phyloP scores from a whole-genome alignment of 23 tunicate species.

The Oikopleura dioica region DNA sequence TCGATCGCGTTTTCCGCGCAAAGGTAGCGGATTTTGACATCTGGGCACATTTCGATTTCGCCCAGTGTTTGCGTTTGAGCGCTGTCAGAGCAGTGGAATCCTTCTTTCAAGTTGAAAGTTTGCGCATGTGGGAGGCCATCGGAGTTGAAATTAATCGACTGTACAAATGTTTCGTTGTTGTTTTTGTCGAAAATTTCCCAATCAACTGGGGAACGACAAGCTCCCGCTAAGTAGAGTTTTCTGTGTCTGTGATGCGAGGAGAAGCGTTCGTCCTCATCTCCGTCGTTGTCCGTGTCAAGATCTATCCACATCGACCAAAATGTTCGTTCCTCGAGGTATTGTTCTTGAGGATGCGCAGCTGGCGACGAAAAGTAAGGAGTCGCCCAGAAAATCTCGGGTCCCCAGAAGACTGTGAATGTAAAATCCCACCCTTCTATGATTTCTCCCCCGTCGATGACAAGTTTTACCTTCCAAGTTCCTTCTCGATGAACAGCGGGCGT shows the following conservation, averaged over 20 bases:
- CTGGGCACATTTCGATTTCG: constrained; percentile 5
- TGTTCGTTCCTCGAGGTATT: neutral
- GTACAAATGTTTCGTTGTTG: neutral
- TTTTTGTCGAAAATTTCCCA: neutral
- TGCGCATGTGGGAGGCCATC: neutral
- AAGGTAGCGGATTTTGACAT: neutral
- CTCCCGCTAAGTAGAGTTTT: too few species aligned
- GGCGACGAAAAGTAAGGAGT: neutral
- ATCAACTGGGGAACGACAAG: neutral
- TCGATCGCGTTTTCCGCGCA: neutral
- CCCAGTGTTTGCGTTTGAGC: neutral
- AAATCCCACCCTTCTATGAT: too few species aligned
- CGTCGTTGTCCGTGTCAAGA: neutral
- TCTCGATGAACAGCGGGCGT: neutral
- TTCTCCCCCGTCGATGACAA: neutral
- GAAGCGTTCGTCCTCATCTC: neutral
- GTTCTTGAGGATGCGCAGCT: neutral
- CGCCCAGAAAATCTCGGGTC: too few species aligned
- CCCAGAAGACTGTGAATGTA: too few species aligned
- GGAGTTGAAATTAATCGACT: neutral
- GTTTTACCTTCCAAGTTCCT: neutral
- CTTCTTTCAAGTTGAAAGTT: neutral
- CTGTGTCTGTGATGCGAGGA: too few species aligned
- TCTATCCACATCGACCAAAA: neutral
- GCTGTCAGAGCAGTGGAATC: neutral